Percentiles rank a stretch among this genome's conserved stretches.
phyloP scores from a whole-genome alignment of 1,140 invertebrate genomes.

The Eurosta solidaginis region DNA sequence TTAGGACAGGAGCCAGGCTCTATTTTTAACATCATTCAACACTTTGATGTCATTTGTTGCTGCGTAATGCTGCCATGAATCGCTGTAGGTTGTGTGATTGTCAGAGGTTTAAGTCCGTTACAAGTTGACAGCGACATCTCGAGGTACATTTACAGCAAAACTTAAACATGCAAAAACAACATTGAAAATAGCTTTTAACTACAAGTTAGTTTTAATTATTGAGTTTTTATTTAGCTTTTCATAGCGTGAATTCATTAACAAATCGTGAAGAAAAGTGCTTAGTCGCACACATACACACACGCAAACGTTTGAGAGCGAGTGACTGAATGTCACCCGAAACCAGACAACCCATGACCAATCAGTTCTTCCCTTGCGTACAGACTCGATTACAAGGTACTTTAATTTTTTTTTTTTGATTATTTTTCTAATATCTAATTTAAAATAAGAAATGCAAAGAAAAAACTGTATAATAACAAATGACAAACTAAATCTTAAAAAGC shows the following conservation, averaged over 20 bases:
- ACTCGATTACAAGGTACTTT: constrained; percentile 22
- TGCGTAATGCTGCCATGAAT: background rate
- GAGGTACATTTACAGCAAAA: constrained; percentile 16
- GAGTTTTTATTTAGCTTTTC: constrained; percentile 16
- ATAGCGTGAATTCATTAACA: constrained; percentile 9
- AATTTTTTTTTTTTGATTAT: background rate
- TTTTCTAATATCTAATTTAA: constrained; percentile 5
- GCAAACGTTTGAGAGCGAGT: background rate
- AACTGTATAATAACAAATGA: background rate
- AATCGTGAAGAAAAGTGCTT: too few species aligned
- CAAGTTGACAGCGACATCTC: background rate
- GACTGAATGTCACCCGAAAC: background rate
- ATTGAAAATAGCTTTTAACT: background rate
- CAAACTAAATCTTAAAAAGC: background rate
- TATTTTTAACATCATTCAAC: background rate
- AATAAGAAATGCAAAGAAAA: background rate
- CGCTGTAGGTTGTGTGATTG: background rate
- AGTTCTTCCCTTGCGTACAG: background rate
- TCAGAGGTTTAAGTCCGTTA: background rate
- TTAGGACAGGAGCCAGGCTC: too few species aligned
- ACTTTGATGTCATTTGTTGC: background rate
- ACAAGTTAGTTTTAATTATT: constrained; percentile 21
- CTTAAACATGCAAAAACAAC: background rate
- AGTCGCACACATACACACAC: background rate
- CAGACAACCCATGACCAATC: constrained; percentile 8